Percentiles rank a stretch among this genome's conserved stretches.
These are phyloP conservation scores for Trissolcus japonicus DNA, from an alignment of 2,888 invertebrate species.

Conservation along the genomic window DNA sequence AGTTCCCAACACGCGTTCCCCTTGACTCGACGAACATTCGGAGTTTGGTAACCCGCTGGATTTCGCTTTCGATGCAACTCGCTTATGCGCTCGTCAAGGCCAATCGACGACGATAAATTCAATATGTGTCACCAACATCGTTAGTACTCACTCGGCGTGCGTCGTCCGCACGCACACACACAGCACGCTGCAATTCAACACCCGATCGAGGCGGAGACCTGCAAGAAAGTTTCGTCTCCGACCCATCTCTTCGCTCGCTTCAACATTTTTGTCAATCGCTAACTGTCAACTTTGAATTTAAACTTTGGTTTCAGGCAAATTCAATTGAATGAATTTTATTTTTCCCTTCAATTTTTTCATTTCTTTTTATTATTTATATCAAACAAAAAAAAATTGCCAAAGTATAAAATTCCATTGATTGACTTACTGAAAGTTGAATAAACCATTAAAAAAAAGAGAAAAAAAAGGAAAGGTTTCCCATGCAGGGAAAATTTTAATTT, in stretches of 20 bases:
- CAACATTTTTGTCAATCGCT: background rate
- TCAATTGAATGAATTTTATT: too few species aligned
- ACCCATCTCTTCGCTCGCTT: slow-evolving; percentile 8
- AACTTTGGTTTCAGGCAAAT: too few species aligned
- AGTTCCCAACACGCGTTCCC: slow-evolving; percentile 47
- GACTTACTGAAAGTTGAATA: too few species aligned
- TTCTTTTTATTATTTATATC: too few species aligned
- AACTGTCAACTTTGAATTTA: background rate
- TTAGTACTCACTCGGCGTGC: slow-evolving; percentile 54
- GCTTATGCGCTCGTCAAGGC: slow-evolving; percentile 67
- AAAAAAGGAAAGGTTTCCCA: too few species aligned
- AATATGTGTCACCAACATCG: slow-evolving; percentile 57
- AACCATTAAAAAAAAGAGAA: too few species aligned
- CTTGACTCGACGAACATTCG: too few species aligned
- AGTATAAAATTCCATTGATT: too few species aligned
- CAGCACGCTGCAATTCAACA: slow-evolving; percentile 20
- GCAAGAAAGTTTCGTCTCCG: slow-evolving; percentile 40
- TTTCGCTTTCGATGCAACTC: slow-evolving; percentile 71
- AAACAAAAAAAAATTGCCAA: too few species aligned
- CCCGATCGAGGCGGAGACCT: slow-evolving; percentile 6
- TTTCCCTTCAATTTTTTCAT: too few species aligned
- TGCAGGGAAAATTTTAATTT: too few species aligned
- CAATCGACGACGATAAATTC: slow-evolving; percentile 64
- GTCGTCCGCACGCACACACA: slow-evolving; percentile 39
- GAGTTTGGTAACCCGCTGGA: slow-evolving; percentile 66